Evolutionary conservation across 2,113 vertebrate species (phyloP).

Genomic region (Oryzias melastigma): DNA sequence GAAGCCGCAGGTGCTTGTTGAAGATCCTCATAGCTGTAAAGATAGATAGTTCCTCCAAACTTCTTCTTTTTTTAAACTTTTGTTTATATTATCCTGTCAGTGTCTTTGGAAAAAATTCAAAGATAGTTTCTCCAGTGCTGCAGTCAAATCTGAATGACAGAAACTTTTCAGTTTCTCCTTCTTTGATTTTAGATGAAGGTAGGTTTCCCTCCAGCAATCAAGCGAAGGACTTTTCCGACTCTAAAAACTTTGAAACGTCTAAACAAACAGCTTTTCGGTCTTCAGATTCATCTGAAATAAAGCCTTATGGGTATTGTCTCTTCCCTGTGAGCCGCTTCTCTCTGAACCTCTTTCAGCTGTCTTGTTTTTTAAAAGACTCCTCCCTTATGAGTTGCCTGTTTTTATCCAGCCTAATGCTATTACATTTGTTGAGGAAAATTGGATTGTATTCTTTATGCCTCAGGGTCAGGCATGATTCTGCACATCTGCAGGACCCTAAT

Average conservation of each 20-base stretch:
- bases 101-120: slow-evolving; percentile 1
- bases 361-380: slow-evolving; percentile 64
- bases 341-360: slow-evolving; percentile 17
- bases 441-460: slow-evolving; percentile 82
- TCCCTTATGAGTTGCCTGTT: slow-evolving; percentile 56
- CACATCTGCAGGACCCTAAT: slow-evolving; percentile 79
- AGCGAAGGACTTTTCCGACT: slow-evolving; percentile 1
- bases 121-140: slow-evolving; percentile 2
- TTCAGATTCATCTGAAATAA: slow-evolving; percentile 22
- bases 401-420: slow-evolving; percentile 83
- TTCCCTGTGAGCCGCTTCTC: slow-evolving; percentile 57
- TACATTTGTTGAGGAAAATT: slow-evolving; percentile 86
- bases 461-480: slow-evolving; percentile 77
- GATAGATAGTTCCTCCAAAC: neutral
- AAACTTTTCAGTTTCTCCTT: slow-evolving; percentile 12
- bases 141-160: neutral
- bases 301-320: slow-evolving; percentile 53
- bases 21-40: slow-evolving; percentile 63
- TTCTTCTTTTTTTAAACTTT: neutral
- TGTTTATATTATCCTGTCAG: neutral
- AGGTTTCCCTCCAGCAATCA: slow-evolving; percentile 15
- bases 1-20: slow-evolving; percentile 69
- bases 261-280: neutral
- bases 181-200: slow-evolving; percentile 14
- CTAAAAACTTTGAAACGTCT: slow-evolving; percentile 3